Evolutionary conservation across 2,888 invertebrate genomes (phyloP), one percentile per base, ranked within the genome.

Genomic region (Clepsis dumicolana): DNA sequence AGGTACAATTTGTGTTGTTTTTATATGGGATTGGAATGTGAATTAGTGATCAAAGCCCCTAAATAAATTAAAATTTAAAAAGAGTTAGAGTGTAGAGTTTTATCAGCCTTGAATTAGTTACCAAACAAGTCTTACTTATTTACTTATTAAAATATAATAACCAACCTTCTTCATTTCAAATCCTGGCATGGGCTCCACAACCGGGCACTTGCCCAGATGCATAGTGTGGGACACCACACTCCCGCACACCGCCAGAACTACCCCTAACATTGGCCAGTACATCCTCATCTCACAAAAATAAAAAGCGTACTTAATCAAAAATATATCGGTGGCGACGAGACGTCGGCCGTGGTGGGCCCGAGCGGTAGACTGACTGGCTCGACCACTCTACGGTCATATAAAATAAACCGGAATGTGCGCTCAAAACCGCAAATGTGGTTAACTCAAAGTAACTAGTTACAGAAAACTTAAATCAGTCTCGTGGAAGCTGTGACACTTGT

Each of bases 151-250:
- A 21, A 10, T 44, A 44, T 14, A 25, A 53, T 18, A 50, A 82
- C 91, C 91, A 91, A 97, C 97, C 94, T 93, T 94, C 72, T 94
- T 95, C 95, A 97, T 97, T 70, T 96, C 94, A 82, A 97, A 97
- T 64, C 95, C 95, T 0, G 94, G 87, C 94, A 96, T 94, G 0
- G 97, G 96, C 74, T 97, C 96, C 1, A 97, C 96, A 8, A 94
- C 82, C 0, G 97, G 97, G 79, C 97, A 97, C 14, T 91, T 90
- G 16, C 97, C 97, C 73, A 97, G 88, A 77, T 96, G 96, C 83
- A 97, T 97, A 0, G 95, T 94, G 80, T 97, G 97, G 4, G 94
- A 91, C 5, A 83, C 69, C 0, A 78, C 91, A 59, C 86, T 83
- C 16, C 86, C 89, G 69, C 86, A 82, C 35, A 88, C 35, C 53